A percentile compares a stretch with the other conserved stretches of the same genome.
Conservation (phyloP, 2,113 vertebrate genomes). For the Tautogolabrus adspersus region DNA sequence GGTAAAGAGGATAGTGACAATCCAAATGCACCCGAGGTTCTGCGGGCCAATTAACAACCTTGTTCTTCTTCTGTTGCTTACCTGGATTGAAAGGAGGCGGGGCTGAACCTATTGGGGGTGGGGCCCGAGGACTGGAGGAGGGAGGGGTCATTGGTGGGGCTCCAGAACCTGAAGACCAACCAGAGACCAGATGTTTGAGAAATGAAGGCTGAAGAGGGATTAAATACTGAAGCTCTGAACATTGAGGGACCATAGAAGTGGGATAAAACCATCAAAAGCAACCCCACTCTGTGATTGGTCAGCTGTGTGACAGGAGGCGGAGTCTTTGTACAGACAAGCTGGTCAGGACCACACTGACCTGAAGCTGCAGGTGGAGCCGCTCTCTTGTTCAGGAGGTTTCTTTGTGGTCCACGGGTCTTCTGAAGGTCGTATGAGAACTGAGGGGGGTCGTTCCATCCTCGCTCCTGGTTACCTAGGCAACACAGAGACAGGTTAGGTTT, state of each 20-base stretch:
- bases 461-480: constrained; percentile 89
- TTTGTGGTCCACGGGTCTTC: constrained; percentile 78
- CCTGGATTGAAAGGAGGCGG: constrained; percentile 53
- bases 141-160: constrained; percentile 46
- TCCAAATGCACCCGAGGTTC: too few species aligned
- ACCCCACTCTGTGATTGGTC: not conserved
- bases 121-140: constrained; percentile 66
- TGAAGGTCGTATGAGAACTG: constrained; percentile 94
- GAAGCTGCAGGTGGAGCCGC: constrained; percentile 69
- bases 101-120: constrained; percentile 64
- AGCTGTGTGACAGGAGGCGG: not conserved
- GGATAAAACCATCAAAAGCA: not conserved
- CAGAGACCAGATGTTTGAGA: constrained; percentile 1
- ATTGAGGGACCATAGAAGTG: too few species aligned
- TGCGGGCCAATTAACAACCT: not conserved
- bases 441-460: constrained; percentile 97
- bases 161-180: constrained; percentile 52
- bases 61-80: not conserved
- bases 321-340: not conserved
- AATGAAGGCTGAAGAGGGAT: too few species aligned
- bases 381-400: constrained; percentile 83
- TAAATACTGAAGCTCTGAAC: not conserved
- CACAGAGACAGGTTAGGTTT: not conserved
- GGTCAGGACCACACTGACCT: constrained; percentile 30
- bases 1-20: too few species aligned